A percentile compares a stretch with the other conserved stretches of the same genome.
Evolutionary conservation across 2,113 vertebrate genomes (phyloP).

Genomic region (Capreolus pygargus): DNA sequence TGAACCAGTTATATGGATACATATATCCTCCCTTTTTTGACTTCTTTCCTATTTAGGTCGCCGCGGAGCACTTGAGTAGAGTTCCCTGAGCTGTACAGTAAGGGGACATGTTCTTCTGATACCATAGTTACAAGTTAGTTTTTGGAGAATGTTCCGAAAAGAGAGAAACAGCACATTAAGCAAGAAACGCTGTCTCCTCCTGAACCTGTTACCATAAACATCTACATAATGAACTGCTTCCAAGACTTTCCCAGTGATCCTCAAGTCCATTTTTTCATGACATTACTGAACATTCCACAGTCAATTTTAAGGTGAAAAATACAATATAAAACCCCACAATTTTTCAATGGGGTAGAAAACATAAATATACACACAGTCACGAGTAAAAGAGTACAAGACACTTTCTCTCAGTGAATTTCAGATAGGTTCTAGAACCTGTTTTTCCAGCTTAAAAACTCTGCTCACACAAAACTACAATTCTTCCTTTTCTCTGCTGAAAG

Average conservation of each 20-base stretch:
- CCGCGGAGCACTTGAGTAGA: not conserved
- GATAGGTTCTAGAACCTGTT: not conserved
- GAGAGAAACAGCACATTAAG: not conserved
- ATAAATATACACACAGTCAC: not conserved
- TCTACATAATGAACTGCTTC: not conserved
- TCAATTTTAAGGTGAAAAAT: not conserved
- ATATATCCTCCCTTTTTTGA: not conserved
- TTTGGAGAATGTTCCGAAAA: not conserved
- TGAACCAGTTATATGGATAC: not conserved
- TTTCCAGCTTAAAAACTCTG: not conserved
- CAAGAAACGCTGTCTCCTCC: not conserved
- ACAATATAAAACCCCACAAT: not conserved
- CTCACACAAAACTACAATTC: not conserved
- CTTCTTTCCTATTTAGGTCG: not conserved
- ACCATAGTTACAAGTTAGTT: not conserved
- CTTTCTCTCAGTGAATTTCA: not conserved
- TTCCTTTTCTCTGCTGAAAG: constrained; percentile 2
- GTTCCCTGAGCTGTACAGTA: not conserved
- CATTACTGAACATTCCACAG: not conserved
- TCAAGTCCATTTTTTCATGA: not conserved
- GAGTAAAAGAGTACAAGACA: not conserved
- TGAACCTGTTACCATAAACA: not conserved
- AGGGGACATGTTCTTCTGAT: not conserved
- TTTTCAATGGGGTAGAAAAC: not conserved
- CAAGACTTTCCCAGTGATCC: not conserved